These are phyloP conservation scores for Channa striata DNA, from an alignment of 2,797 vertebrate species.

Conservation along the genomic window DNA sequence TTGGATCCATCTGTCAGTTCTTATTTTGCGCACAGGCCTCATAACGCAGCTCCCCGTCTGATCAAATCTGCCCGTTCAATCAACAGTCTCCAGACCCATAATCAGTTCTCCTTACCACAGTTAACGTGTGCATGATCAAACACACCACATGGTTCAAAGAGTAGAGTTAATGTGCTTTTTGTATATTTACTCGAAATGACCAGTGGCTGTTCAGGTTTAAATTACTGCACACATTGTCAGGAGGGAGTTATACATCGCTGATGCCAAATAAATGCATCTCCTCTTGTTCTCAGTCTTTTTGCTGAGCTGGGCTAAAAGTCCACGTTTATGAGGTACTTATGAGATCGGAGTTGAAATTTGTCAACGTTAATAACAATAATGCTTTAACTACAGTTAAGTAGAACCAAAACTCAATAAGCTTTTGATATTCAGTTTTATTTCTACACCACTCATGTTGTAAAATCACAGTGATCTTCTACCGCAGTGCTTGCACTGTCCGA, in stretches of 20 bases:
- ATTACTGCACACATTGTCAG: conserved; percentile 25
- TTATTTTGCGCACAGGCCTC: conserved; percentile 45
- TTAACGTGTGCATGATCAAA: conserved; percentile 54
- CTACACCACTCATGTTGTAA: too few relatives aligned
- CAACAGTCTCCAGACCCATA: conserved; percentile 57
- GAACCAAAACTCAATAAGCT: too few relatives aligned
- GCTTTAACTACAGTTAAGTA: too few relatives aligned
- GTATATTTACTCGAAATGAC: conserved; percentile 55
- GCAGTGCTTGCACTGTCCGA: too few relatives aligned
- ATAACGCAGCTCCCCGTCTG: conserved; percentile 34
- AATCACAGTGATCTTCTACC: too few relatives aligned
- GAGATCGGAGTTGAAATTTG: too few relatives aligned
- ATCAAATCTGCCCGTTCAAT: conserved; percentile 54
- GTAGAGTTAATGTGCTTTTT: conserved; percentile 39
- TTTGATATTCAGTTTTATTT: too few relatives aligned
- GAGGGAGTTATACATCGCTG: conserved; percentile 25
- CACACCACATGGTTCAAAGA: conserved; percentile 56
- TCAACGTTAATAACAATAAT: too few relatives aligned
- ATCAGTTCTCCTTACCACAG: conserved; percentile 31
- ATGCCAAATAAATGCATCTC: conserved; percentile 42
- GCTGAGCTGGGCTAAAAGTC: too few relatives aligned
- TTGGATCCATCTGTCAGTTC: conserved; percentile 58
- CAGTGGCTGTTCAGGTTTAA: conserved; percentile 34
- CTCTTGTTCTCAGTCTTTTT: too few relatives aligned
- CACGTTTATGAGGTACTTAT: too few relatives aligned